These are phyloP conservation scores for Gobio gobio DNA, from an alignment of 2,113 vertebrate species.

Conservation along the genomic window DNA sequence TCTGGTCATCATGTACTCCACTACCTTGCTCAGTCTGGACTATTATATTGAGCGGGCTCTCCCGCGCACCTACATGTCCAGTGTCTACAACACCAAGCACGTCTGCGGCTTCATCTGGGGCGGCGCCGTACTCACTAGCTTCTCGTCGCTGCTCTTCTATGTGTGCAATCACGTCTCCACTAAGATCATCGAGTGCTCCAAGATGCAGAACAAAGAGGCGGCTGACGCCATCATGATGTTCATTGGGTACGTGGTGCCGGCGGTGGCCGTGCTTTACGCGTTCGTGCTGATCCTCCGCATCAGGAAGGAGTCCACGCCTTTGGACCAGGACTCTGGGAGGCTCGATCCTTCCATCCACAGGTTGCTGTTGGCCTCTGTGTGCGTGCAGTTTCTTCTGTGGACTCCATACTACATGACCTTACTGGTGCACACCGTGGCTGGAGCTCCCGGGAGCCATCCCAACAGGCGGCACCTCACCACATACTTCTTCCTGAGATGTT, in stretches of 20 bases:
- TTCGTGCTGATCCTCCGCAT: constrained; percentile 87
- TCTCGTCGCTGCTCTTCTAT: constrained; percentile 94
- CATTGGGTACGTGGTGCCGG: constrained; percentile 91
- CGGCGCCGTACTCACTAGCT: constrained; percentile 93
- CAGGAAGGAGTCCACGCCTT: constrained; percentile 86
- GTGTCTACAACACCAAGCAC: constrained; percentile 94
- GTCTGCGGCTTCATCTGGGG: constrained; percentile 98
- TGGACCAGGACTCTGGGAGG: constrained; percentile 87
- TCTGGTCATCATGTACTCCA: constrained; percentile 94
- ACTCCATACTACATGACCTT: constrained; percentile 90
- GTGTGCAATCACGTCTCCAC: constrained; percentile 94
- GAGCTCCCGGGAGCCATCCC: constrained; percentile 67
- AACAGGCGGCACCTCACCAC: constrained; percentile 69
- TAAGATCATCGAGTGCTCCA: constrained; percentile 89
- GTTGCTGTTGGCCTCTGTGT: constrained; percentile 89
- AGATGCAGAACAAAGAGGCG: constrained; percentile 93
- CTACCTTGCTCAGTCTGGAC: constrained; percentile 93
- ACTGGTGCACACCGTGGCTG: constrained; percentile 83
- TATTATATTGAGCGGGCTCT: constrained; percentile 95
- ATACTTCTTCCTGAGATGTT: constrained; percentile 80
- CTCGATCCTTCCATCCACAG: constrained; percentile 90
- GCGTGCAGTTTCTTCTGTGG: constrained; percentile 91
- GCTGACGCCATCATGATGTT: constrained; percentile 94
- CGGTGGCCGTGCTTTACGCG: constrained; percentile 86
- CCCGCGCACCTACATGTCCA: constrained; percentile 96